Percentiles rank a stretch among this genome's conserved stretches.
Conservation (phyloP, 2,797 vertebrate genomes). For the Leuciscus waleckii region DNA sequence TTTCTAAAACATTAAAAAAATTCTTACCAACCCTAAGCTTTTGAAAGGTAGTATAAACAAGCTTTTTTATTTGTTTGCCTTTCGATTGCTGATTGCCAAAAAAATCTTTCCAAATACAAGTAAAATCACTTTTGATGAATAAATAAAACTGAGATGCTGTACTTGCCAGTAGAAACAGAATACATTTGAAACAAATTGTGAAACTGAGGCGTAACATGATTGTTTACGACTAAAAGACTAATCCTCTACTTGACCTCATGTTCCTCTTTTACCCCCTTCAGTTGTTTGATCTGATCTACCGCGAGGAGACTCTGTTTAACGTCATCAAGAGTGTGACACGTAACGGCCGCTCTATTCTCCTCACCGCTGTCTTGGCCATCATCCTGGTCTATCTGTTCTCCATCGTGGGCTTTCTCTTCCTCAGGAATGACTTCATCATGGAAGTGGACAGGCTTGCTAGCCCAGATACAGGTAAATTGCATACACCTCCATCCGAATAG, state of each 20-base stretch:
- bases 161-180: not conserved
- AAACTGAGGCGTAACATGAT: not conserved
- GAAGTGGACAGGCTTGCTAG: conserved; percentile 88
- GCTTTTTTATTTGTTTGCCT: not conserved
- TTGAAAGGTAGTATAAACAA: not conserved
- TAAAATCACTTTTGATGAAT: not conserved
- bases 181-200: not conserved
- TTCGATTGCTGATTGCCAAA: not conserved
- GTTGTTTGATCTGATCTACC: conserved; percentile 97
- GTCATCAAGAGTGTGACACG: conserved; percentile 97
- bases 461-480: conserved; percentile 65
- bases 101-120: not conserved
- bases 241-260: not conserved
- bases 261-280: conserved; percentile 61
- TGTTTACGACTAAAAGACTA: not conserved
- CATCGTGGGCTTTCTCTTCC: conserved; percentile 94
- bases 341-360: conserved; percentile 95
- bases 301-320: conserved; percentile 95
- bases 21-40: not conserved
- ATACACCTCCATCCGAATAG: not conserved
- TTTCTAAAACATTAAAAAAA: not conserved
- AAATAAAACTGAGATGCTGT: not conserved
- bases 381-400: conserved; percentile 99
- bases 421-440: conserved; percentile 96
- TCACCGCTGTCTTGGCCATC: conserved; percentile 95